Conservation (phyloP, 1,140 invertebrate genomes). For the Drosophila aff. region DNA sequence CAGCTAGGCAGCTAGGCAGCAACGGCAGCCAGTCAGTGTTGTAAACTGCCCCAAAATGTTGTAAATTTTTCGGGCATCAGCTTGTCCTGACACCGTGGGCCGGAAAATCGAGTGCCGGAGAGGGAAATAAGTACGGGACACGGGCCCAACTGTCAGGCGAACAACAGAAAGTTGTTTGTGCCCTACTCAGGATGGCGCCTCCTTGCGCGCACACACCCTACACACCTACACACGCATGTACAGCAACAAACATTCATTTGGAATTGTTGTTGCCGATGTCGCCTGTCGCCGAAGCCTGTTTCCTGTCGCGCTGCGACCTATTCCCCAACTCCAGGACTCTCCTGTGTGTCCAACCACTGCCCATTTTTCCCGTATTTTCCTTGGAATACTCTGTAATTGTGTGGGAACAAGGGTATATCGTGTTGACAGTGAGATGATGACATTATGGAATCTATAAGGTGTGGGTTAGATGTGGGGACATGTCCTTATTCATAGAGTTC, state of each 20-base stretch:
- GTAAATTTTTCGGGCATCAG: conserved; percentile 73
- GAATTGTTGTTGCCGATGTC: conserved; percentile 58
- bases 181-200: conserved; percentile 57
- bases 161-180: conserved; percentile 67
- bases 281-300: conserved; percentile 69
- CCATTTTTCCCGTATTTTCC: conserved; percentile 49
- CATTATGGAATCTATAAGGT: background rate
- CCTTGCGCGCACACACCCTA: conserved; percentile 8
- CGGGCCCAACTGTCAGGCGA: conserved; percentile 57
- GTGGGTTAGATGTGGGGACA: background rate
- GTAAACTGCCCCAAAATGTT: conserved; percentile 61
- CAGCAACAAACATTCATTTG: conserved; percentile 46
- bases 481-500: background rate
- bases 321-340: conserved; percentile 23
- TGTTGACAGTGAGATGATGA: background rate
- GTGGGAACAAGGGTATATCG: background rate
- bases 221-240: conserved; percentile 26
- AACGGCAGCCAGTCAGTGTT: conserved; percentile 45
- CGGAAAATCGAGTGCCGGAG: background rate
- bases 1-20: background rate
- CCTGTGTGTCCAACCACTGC: conserved; percentile 44
- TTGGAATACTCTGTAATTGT: conserved; percentile 15
- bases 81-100: conserved; percentile 59
- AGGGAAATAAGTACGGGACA: conserved; percentile 20
- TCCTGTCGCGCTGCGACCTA: conserved; percentile 65